Percentiles rank a stretch among this genome's conserved stretches.
Evolutionary conservation across 2,888 invertebrate species (phyloP).

Genomic region (Limenitis camilla): DNA sequence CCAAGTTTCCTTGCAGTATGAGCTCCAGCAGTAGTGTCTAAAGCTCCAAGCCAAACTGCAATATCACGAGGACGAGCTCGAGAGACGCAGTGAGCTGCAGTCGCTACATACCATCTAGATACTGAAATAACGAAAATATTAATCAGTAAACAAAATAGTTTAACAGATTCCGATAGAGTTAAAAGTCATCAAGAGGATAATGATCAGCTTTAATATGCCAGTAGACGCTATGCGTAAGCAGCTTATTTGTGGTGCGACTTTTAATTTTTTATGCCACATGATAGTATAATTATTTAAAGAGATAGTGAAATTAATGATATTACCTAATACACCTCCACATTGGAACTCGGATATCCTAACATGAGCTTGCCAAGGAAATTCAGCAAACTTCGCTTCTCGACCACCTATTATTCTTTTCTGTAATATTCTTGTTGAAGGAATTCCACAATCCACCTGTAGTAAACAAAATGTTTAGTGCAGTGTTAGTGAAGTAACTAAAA

Average conservation of each 20-base stretch:
- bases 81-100: conserved; percentile 89
- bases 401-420: conserved; percentile 89
- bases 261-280: too few species aligned
- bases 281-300: too few species aligned
- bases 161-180: too few species aligned
- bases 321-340: conserved; percentile 86
- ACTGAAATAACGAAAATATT: conserved; percentile 53
- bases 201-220: too few species aligned
- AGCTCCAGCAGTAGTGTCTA: conserved; percentile 77
- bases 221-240: too few species aligned
- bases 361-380: conserved; percentile 91
- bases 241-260: too few species aligned
- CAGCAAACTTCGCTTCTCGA: conserved; percentile 82
- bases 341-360: conserved; percentile 87
- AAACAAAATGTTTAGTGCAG: background rate
- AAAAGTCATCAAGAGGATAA: too few species aligned
- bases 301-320: background rate
- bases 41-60: conserved; percentile 84
- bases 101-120: conserved; percentile 82
- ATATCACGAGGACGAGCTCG: conserved; percentile 83
- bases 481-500: background rate
- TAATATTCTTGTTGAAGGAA: conserved; percentile 75
- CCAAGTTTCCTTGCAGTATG: conserved; percentile 55
- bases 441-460: conserved; percentile 78
- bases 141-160: background rate